Conservation (phyloP, 1,140 invertebrate genomes). For the Campoletis sonorensis region DNA sequence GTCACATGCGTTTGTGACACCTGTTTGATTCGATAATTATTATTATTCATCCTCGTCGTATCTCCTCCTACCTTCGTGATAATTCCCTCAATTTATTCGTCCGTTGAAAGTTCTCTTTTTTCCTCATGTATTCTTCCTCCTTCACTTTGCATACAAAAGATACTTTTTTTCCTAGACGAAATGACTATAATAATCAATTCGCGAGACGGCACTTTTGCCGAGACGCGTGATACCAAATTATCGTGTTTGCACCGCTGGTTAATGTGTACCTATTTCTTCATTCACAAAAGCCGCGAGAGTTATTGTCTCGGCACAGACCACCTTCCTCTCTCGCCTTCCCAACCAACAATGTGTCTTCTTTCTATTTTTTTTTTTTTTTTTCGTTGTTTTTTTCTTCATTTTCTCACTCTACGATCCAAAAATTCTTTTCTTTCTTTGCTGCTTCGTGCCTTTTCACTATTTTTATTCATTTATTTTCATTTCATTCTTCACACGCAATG, state of each 20-base stretch:
- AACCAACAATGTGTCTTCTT: background rate
- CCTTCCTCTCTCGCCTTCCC: conserved; percentile 1
- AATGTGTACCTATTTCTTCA: conserved; percentile 24
- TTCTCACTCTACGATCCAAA: background rate
- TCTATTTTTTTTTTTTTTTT: background rate
- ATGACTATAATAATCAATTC: conserved; percentile 33
- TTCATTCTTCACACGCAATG: background rate
- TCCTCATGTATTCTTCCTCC: background rate
- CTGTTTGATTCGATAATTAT: conserved; percentile 39
- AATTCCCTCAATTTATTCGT: conserved; percentile 1
- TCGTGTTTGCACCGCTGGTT: conserved; percentile 43
- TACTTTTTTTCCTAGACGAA: background rate
- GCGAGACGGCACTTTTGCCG: background rate
- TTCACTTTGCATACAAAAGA: background rate
- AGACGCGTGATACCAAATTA: conserved; percentile 33
- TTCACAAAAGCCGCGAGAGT: conserved; percentile 28
- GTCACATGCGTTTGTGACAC: conserved; percentile 16
- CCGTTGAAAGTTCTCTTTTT: background rate
- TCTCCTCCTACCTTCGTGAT: background rate
- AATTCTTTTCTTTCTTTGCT: conserved; percentile 26
- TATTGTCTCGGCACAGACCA: background rate
- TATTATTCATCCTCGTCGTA: background rate
- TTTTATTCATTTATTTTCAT: conserved; percentile 19
- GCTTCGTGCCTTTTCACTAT: conserved; percentile 9
- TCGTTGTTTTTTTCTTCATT: background rate